Percentiles rank a stretch among this genome's conserved stretches.
These are phyloP conservation scores for Cephalopachus bancanus DNA, from an alignment of 2,797 vertebrate genomes.

Conservation along the genomic window DNA sequence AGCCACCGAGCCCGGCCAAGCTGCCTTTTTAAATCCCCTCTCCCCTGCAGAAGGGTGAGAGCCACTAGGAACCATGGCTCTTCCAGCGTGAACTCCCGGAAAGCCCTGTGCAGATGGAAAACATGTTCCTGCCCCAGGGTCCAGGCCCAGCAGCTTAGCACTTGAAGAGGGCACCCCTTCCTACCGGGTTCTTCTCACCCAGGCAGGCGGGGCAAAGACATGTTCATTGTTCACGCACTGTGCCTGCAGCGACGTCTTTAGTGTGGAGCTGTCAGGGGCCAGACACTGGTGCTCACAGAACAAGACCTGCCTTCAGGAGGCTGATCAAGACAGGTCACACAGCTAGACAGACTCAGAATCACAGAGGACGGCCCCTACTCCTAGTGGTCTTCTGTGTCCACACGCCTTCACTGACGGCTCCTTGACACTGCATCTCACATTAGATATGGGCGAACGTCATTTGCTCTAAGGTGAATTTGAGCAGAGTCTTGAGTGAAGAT, in stretches of 20 bases:
- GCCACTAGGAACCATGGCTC: neutral
- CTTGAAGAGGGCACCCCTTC: neutral
- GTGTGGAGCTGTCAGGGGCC: rapidly evolving
- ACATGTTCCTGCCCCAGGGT: neutral
- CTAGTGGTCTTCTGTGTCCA: neutral
- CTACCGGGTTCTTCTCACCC: neutral
- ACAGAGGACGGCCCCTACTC: neutral
- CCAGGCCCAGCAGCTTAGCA: neutral
- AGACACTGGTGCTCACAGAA: neutral
- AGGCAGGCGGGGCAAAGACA: neutral
- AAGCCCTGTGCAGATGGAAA: neutral
- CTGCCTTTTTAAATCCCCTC: neutral
- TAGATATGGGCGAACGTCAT: neutral
- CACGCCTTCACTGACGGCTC: neutral
- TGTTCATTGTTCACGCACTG: neutral
- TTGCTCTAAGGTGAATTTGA: neutral
- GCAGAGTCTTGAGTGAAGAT: neutral
- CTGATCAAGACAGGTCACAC: rapidly evolving
- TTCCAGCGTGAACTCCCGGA: neutral
- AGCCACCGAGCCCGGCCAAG: too few relatives aligned
- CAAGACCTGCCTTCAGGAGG: neutral
- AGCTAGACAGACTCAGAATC: neutral
- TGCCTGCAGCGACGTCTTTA: neutral
- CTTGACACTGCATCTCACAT: neutral
- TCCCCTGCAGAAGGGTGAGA: neutral